Base-by-base conservation (phyloP, 2,888 invertebrate genomes). In the Cosmorhoe ocellata region DNA sequence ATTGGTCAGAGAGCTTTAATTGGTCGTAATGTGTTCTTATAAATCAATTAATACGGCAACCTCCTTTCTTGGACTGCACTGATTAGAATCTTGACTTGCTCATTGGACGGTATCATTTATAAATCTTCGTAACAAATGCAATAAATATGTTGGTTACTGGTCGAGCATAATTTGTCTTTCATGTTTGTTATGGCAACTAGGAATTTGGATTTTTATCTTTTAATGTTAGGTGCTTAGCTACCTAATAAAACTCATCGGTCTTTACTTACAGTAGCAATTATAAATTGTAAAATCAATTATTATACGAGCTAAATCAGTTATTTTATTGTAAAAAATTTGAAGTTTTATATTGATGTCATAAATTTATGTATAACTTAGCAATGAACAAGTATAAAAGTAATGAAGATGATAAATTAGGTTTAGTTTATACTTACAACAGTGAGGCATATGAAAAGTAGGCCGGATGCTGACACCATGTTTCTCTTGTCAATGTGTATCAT, bases 31-130 rank as follows among this genome's bases (percentile, higher is more conserved):
- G 79, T 65, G 67, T 66, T 73, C 72, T 70, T 77, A 81, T 80
- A 81, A 83, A 82, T 84, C 82, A 84, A 81, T 83, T 79, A 78
- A 73, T 71, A 71, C 64, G 63, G 46, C 67, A 72, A 70, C 69
- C 71, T 73, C 79, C 69, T 70, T 78, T 76, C 66, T 71, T 65
- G 69, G 73, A 71, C 68, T 73, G 61, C 73, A 66, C 68, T 74
- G 75, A 78, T 78, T 77, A 76, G 58, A 57, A 67, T 72, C 67
- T 74, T 61, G 67, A 63, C 63, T 70, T 62, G 58, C 63, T 67
- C 64, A 66, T 63, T 69, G 66, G 69, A 66, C 67, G 52, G 63
- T 63, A 62, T 66, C 65, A 69, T 67, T 74, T 71, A 74, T 74
- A 70, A 68, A 66, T 66, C 67, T 69, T 67, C 52, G 58, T 64